Conservation (phyloP, 2,113 vertebrate genomes). For the Crypturellus undulatus region DNA sequence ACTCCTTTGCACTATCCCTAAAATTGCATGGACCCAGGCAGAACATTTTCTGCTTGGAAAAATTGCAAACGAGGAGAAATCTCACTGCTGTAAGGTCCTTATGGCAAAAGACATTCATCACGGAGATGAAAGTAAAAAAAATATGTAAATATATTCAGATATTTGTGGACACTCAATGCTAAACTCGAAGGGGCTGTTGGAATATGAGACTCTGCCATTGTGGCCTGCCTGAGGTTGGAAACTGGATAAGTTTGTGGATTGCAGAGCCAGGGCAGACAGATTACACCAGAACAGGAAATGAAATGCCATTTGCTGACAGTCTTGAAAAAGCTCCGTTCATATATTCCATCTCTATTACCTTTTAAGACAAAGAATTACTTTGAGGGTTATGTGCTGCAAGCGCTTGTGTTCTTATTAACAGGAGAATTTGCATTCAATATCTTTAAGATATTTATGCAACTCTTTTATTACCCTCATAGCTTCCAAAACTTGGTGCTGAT, state of each 20-base stretch:
- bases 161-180: background rate
- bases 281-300: background rate
- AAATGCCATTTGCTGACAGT: background rate
- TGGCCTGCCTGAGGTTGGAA: background rate
- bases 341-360: background rate
- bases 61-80: background rate
- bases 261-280: background rate
- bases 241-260: accelerated
- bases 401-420: background rate
- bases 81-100: background rate
- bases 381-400: background rate
- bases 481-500: background rate
- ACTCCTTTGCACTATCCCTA: background rate
- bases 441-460: background rate
- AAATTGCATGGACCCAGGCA: background rate
- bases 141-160: background rate
- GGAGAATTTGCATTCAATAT: accelerated
- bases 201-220: background rate
- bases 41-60: background rate
- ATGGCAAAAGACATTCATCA: background rate
- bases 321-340: background rate
- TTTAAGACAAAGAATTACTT: accelerated
- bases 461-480: background rate
- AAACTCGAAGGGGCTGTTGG: background rate
- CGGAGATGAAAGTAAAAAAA: background rate